Evolutionary conservation across 2,113 vertebrate genomes (phyloP).

Genomic region (Hippocampus zosterae): DNA sequence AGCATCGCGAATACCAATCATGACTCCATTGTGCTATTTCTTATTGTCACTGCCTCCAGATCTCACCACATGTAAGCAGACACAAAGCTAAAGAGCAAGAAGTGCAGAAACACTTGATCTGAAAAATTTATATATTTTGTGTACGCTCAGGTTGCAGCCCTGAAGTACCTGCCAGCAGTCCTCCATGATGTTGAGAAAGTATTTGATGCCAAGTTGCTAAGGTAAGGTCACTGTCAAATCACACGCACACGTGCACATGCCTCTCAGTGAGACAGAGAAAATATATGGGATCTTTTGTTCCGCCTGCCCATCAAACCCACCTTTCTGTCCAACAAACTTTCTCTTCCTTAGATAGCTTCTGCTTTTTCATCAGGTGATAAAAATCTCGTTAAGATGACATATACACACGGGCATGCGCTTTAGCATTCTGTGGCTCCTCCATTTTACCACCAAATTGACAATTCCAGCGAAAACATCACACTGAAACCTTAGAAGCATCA

Average conservation of each 20-base stretch:
- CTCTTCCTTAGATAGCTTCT: conserved; percentile 7
- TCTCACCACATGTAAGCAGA: not conserved
- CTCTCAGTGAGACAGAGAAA: conserved; percentile 22
- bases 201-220: conserved; percentile 90
- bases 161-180: conserved; percentile 95
- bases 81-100: not conserved
- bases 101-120: not conserved
- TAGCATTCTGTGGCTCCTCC: conserved; percentile 13
- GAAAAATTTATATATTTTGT: not conserved
- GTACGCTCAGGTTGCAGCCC: conserved; percentile 83
- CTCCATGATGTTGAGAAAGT: conserved; percentile 93
- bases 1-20: no score
- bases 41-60: not conserved
- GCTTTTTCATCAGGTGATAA: conserved; percentile 39
- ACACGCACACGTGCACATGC: not conserved
- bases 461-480: conserved; percentile 35
- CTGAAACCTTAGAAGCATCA: conserved; percentile 12
- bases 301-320: conserved; percentile 2
- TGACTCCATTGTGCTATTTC: not conserved
- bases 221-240: conserved; percentile 66
- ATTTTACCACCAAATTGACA: conserved; percentile 26
- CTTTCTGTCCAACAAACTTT: conserved; percentile 18
- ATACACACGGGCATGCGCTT: conserved; percentile 34
- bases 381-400: conserved; percentile 45
- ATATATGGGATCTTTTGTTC: conserved; percentile 20